Conservation (phyloP, 2,888 invertebrate genomes). For the Drosophila macrospina region DNA sequence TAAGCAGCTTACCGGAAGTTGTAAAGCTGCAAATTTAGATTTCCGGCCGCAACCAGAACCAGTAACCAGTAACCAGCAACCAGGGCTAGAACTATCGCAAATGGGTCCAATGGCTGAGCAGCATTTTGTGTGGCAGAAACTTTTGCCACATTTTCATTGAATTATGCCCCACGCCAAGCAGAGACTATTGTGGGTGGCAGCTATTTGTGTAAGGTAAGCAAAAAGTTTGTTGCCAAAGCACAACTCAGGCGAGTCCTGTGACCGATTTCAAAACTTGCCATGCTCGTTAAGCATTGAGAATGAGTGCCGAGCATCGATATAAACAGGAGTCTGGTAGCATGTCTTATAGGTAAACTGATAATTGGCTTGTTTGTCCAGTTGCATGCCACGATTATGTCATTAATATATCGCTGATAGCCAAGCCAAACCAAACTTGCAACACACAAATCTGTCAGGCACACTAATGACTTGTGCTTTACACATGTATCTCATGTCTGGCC, state of each 20-base stretch:
- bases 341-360: conserved; percentile 25
- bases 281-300: conserved; percentile 10
- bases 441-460: conserved; percentile 64
- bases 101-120: conserved; percentile 23
- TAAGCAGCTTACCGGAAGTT: conserved; percentile 80
- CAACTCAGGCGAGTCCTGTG: conserved; percentile 74
- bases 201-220: conserved; percentile 72
- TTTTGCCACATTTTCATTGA: conserved; percentile 74
- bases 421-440: conserved; percentile 14
- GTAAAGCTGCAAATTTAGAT: conserved; percentile 81
- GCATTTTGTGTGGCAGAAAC: conserved; percentile 46
- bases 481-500: conserved; percentile 64
- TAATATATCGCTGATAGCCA: conserved; percentile 56
- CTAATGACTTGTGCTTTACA: conserved; percentile 78
- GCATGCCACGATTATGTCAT: conserved; percentile 35
- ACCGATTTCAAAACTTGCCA: conserved; percentile 62
- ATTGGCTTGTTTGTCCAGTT: conserved; percentile 52
- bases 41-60: conserved; percentile 76
- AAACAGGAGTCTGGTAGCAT: neutral
- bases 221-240: conserved; percentile 64
- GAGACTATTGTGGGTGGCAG: conserved; percentile 14
- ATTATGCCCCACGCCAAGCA: conserved; percentile 26
- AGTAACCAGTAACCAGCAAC: conserved; percentile 14
- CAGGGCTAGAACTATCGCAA: conserved; percentile 11
- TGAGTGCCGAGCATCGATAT: conserved; percentile 2